Conservation (phyloP, 2,113 vertebrate genomes). For the Prolemur simus region DNA sequence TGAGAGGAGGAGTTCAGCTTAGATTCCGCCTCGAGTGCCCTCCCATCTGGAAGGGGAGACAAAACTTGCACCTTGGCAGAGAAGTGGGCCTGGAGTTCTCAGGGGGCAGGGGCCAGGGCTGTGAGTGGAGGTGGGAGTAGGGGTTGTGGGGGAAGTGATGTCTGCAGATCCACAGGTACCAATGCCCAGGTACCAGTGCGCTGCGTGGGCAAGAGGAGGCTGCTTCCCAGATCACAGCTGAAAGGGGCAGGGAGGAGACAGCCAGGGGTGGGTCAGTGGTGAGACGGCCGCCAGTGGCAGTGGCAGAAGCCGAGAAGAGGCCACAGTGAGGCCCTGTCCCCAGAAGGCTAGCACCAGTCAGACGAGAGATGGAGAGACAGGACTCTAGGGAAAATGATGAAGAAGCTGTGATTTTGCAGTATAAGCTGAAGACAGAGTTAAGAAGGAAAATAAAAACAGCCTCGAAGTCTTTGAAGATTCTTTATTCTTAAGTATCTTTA, state of each 20-base stretch:
- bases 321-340: not conserved
- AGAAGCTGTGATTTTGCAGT: not conserved
- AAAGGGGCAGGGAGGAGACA: not conserved
- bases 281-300: not conserved
- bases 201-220: not conserved
- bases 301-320: not conserved
- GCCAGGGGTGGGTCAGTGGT: not conserved
- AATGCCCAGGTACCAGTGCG: not conserved
- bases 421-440: not conserved
- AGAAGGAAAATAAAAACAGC: not conserved
- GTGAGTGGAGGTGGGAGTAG: not conserved
- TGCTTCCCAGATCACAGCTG: not conserved
- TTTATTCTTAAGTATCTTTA: not conserved
- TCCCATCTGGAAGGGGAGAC: not conserved
- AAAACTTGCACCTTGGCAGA: not conserved
- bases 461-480: not conserved
- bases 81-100: not conserved
- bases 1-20: not conserved
- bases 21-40: not conserved
- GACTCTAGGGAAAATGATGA: not conserved
- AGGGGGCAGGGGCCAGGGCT: not conserved
- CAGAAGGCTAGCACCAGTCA: not conserved
- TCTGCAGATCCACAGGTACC: not conserved
- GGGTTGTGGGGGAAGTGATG: accelerated
- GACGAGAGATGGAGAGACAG: not conserved